Base-by-base conservation (phyloP, 2,113 vertebrate species). In the Lophura nycthemera region DNA sequence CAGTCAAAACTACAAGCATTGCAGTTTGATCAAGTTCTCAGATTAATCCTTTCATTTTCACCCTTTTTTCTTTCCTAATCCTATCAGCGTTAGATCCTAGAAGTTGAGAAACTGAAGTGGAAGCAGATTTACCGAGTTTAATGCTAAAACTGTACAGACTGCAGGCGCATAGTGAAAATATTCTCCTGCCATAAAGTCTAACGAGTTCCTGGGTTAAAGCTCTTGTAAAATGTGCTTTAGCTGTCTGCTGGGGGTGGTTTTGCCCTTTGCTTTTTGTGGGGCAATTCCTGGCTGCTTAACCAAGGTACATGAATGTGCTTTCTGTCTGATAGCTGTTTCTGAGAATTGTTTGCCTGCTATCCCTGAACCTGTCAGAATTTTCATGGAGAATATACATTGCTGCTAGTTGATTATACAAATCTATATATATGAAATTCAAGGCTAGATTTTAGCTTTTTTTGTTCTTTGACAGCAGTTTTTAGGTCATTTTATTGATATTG, bases 11-110 rank as follows among this genome's bases (percentile, higher is more conserved):
- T n/a, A 71, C 72, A 38, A 67, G 86, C 43, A 72, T 69, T 89
- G 90, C 70, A 88, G 42, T 88, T 70, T 63, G 72, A 38, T 95
- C 69, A 78, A 81, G 42, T 72, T 84, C 57, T 88, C 48, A 56
- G 90, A 91, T 90, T 91, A 92, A 87, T 96, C 79, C 63, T 84
- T 96, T 92, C 34, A 74, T 94, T 94, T 94, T 86, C 73, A 82
- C n/a, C n/a, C 82, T 90, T 92, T 90, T 95, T 95, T 70, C 54
- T 94, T 90, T 66, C 17, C 34, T 92, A 92, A 94, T 89, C 86
- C 70, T 32, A 76, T 86, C 90, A 86, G n/a, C 0, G 0, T 93
- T 95, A 88, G 77, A 82, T 84, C 54, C 52, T 88, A 8, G 59
- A 82, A 75, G 48, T 86, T 90, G 83, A 91, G 83, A 94, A 84